These are phyloP conservation scores for Machaerirhynchus nigripectus DNA, from an alignment of 2,113 vertebrate species.

Conservation along the genomic window DNA sequence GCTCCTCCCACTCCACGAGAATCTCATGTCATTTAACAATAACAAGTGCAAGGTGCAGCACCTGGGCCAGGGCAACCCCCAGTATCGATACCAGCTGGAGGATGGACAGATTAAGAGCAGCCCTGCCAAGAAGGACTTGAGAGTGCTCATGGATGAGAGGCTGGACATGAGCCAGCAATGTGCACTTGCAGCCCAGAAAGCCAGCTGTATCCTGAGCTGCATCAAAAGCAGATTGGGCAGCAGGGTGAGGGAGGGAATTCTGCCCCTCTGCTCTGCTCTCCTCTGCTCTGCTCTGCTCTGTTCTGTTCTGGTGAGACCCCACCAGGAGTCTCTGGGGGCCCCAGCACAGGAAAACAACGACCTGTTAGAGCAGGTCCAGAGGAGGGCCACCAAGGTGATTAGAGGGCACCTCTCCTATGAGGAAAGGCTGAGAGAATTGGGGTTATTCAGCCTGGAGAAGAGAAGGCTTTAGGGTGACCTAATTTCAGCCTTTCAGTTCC, in stretches of 20 bases:
- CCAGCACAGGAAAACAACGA: neutral
- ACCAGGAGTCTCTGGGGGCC: neutral
- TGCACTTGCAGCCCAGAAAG: neutral
- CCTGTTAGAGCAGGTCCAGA: neutral
- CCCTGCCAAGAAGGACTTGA: neutral
- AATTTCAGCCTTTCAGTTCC: neutral
- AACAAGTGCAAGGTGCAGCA: neutral
- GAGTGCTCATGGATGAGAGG: neutral
- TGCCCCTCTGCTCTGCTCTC: neutral
- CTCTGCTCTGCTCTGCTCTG: neutral
- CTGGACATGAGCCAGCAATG: neutral
- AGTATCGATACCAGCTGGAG: neutral
- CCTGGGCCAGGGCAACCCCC: no score
- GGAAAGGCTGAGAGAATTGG: neutral
- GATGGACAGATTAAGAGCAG: neutral
- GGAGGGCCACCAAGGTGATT: neutral
- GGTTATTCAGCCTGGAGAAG: neutral
- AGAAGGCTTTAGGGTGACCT: neutral
- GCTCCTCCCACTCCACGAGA: neutral
- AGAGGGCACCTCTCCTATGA: neutral
- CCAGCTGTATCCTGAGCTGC: neutral
- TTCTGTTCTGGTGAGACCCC: neutral
- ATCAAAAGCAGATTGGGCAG: fast-evolving
- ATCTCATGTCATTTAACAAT: neutral
- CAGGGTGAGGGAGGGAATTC: fast-evolving